These are phyloP conservation scores for Lerema accius DNA, from an alignment of 1,140 invertebrate genomes.

Conservation along the genomic window DNA sequence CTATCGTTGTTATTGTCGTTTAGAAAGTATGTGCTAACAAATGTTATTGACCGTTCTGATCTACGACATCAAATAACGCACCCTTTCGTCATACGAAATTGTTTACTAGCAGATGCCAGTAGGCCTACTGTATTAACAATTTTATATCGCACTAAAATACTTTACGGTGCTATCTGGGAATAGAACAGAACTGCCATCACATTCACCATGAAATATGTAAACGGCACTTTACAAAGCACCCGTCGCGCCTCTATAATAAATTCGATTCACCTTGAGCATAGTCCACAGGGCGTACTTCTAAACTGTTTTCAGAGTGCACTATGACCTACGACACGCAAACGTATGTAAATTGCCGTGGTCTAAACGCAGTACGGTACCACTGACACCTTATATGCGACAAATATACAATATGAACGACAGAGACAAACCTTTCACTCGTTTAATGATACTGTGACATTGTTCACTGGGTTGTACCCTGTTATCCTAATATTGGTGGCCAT, in stretches of 20 bases:
- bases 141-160: no score
- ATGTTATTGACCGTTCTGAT: no score
- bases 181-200: background rate
- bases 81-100: no score
- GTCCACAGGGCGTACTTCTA: conserved; percentile 33
- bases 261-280: conserved; percentile 56
- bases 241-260: conserved; percentile 47
- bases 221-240: conserved; percentile 42
- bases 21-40: no score
- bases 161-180: no score
- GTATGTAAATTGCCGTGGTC: conserved; percentile 35
- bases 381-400: background rate
- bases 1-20: no score
- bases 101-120: no score
- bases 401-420: background rate
- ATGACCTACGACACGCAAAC: conserved; percentile 48
- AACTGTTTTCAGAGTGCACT: conserved; percentile 60
- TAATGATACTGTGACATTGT: no score
- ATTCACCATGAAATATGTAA: conserved; percentile 1
- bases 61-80: no score
- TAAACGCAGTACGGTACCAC: background rate
- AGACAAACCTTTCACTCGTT: background rate
- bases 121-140: no score
- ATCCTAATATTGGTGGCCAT: no score
- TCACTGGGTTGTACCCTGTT: no score